A percentile compares a stretch with the other conserved stretches of the same genome.
Evolutionary conservation across 1,140 invertebrate genomes (phyloP).

Genomic region (Luehdorfia chinensis): DNA sequence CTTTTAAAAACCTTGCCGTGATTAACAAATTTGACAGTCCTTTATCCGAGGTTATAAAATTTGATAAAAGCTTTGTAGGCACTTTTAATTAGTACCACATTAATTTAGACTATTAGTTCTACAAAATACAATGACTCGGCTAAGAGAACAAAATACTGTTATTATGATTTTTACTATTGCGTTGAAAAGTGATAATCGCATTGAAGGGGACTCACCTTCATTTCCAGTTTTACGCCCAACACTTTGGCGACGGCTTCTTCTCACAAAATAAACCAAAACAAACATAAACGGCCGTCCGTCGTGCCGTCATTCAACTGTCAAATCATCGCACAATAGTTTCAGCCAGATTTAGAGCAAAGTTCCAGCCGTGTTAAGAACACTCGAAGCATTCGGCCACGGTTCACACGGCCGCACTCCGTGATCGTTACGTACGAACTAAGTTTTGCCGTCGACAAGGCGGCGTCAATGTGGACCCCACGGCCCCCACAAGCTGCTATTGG

Average conservation of each 20-base stretch:
- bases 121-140: no score
- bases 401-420: conserved; percentile 32
- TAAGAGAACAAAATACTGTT: no score
- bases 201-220: conserved; percentile 41
- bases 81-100: no score
- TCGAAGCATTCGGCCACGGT: conserved; percentile 7
- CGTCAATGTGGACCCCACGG: conserved; percentile 20
- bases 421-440: conserved; percentile 38
- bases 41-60: no score
- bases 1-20: no score
- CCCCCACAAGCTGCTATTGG: conserved; percentile 16
- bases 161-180: no score
- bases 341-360: not conserved
- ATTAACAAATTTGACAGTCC: no score
- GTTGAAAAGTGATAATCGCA: no score
- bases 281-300: conserved; percentile 20
- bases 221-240: conserved; percentile 46
- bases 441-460: conserved; percentile 41
- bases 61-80: no score
- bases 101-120: no score
- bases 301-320: conserved; percentile 28
- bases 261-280: conserved; percentile 40
- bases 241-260: conserved; percentile 31
- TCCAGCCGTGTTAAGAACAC: not conserved
- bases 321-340: conserved; percentile 22